Conservation (phyloP, 2,797 vertebrate species). For the Steatocranus sp. region DNA sequence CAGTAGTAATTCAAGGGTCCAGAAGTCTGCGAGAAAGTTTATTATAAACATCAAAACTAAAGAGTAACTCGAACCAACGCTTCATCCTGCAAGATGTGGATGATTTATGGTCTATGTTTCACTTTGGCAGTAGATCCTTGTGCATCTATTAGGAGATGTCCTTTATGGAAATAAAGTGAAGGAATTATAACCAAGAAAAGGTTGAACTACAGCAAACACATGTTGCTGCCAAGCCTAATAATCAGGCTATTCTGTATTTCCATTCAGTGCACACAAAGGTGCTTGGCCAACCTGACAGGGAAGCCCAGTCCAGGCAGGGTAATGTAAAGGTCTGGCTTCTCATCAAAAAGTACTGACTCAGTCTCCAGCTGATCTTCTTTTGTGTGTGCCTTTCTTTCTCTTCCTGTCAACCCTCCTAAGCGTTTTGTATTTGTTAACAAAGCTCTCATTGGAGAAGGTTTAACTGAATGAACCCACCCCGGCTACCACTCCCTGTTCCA, state of each 20-base stretch:
- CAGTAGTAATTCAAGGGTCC: not conserved
- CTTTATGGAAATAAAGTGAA: not conserved
- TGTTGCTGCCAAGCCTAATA: not conserved
- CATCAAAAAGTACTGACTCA: constrained; percentile 27
- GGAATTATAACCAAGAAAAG: not conserved
- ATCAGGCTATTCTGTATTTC: constrained; percentile 13
- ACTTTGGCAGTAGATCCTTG: not conserved
- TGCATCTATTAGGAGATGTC: not conserved
- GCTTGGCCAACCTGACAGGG: constrained; percentile 1
- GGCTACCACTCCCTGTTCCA: constrained; percentile 29
- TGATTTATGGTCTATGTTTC: not conserved
- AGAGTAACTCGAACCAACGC: not conserved
- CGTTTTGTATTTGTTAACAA: constrained; percentile 29
- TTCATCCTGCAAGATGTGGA: not conserved
- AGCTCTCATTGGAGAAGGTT: constrained; percentile 32
- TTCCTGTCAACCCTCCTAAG: not conserved
- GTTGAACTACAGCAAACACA: not conserved
- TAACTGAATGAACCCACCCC: constrained; percentile 5
- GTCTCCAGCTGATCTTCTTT: not conserved
- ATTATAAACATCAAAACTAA: not conserved
- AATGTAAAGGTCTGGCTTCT: constrained; percentile 33
- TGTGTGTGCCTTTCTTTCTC: not conserved
- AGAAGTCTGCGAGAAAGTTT: not conserved
- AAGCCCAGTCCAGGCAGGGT: constrained; percentile 6
- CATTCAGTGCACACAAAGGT: constrained; percentile 30